Evolutionary conservation across 2,888 invertebrate genomes (phyloP), one percentile per base, ranked within the genome.

Genomic region (Loripinus fragilis): DNA sequence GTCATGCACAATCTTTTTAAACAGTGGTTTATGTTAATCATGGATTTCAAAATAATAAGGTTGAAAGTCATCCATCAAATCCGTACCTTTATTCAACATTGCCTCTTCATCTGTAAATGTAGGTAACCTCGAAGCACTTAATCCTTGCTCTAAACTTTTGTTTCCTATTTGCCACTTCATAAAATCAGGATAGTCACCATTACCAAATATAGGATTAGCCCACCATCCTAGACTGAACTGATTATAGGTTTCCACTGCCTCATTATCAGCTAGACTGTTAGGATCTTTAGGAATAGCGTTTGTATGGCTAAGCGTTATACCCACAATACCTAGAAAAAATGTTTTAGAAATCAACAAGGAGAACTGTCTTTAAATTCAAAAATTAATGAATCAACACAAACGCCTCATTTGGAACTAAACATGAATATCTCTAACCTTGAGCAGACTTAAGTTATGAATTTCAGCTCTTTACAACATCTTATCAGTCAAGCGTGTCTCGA

Each of bases 181-280:
- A 17, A 88, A 79, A 50, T 85, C 86, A 7, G 88, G 87, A 65
- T 89, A 96, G 93, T 96, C 96, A 2, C 92, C 92, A 60, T 87
- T 86, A 25, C 86, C 87, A 70, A 74, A 86, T 25, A 92, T 88
- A 10, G 92, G 91, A 71, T 90, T 85, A 7, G 89, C 88, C 76
- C 87, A 92, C 90, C 90, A 90, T 20, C 91, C 92, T 5, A 90
- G 77, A 66, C 77, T 71, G 71, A 89, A 88, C 74, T 87, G 86
- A 68, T 85, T 81, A 10, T 74, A 85, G 12, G 80, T 71, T 28
- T 87, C 85, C 0, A 87, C 87, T 10, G 88, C 88, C 23, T 83
- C 82, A 3, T 81, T 42, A 74, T 90, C 89, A 20, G 71, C 70
- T 0, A 71, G 66, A 50, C 80, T 83, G 17, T 70, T 74, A n/a